Conservation (phyloP, 2,888 invertebrate species). For the Erannis defoliaria region DNA sequence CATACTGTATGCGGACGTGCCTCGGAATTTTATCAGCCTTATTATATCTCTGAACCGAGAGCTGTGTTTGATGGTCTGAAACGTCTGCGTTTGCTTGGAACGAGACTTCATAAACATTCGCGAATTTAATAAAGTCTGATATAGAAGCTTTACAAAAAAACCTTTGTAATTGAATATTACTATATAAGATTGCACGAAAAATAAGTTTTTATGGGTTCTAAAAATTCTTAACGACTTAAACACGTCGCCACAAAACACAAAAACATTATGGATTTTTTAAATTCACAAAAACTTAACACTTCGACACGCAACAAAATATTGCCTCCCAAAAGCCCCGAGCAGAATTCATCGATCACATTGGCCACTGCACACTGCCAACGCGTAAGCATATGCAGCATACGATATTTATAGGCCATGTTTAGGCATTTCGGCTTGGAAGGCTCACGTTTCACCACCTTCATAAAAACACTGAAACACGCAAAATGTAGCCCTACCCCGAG, state of each 20-base stretch:
- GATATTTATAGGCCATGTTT: constrained; percentile 78
- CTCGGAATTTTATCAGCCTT: constrained; percentile 34
- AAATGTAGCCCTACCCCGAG: constrained; percentile 50
- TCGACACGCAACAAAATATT: constrained; percentile 35
- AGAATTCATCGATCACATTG: constrained; percentile 54
- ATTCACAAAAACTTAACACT: constrained; percentile 33
- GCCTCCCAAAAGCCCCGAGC: constrained; percentile 41
- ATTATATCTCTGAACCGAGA: constrained; percentile 23
- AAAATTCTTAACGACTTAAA: too few species aligned
- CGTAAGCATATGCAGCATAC: constrained; percentile 63
- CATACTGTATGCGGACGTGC: constrained; percentile 34
- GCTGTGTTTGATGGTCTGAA: constrained; percentile 3
- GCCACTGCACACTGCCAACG: constrained; percentile 51
- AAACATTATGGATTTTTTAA: constrained; percentile 8
- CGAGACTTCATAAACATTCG: constrained; percentile 5
- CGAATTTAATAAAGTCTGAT: background rate
- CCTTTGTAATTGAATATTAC: too few species aligned
- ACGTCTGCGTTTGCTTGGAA: constrained; percentile 10
- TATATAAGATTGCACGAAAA: too few species aligned
- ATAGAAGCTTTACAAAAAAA: background rate
- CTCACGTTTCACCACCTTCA: constrained; percentile 48
- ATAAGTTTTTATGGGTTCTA: too few species aligned
- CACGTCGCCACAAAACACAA: too few species aligned
- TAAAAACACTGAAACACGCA: constrained; percentile 19
- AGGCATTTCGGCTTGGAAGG: constrained; percentile 70